Base-by-base conservation (phyloP, 1,140 invertebrate genomes). In the Seison nebaliae region DNA sequence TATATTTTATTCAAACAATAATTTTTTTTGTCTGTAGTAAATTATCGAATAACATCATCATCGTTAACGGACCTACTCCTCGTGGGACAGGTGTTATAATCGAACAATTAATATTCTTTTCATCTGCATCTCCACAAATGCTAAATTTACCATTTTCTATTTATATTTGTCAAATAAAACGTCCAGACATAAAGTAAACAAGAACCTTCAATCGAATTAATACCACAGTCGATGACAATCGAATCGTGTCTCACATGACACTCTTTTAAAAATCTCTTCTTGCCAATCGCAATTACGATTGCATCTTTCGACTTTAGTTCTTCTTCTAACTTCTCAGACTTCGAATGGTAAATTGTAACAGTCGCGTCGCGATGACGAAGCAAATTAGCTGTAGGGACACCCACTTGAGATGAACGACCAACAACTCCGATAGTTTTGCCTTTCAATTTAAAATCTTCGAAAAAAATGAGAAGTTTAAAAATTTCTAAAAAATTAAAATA, bases 191-290 rank as follows among this genome's bases (percentile, higher is more conserved):
- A n/a, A n/a, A n/a, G n/a, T n/a, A n/a, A n/a, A n/a, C n/a, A n/a
- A n/a, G n/a, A n/a, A 84, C 79, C 80, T 62, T 75, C 67, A 46
- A 88, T 73, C 4, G 74, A 67, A 59, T 88, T 94, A 36, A 96
- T 98, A 26, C 91, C 91, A 64, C 88, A 98, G 56, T 98, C 91
- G 46, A 98, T 93, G n/a, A 98, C 86, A 19, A 96, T 72, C 30
- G 86, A 84, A 14, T 86, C 84, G 0, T 79, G 78, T 62, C 96
- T 96, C 28, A 98, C 73, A 88, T 88, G 96, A 33, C 73, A 73
- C 0, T 73, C 78, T 56, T 79, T 79, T 1, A 98, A 83, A 60
- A 93, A 66, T 57, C 84, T 69, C 5, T 83, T 63, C 49, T 71
- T 67, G 0, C 91, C 91, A 47, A 94, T 83, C 2, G 70, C 91